These are phyloP conservation scores for Mastomys natalensis DNA, from an alignment of 2,113 vertebrate species.

Conservation along the genomic window DNA sequence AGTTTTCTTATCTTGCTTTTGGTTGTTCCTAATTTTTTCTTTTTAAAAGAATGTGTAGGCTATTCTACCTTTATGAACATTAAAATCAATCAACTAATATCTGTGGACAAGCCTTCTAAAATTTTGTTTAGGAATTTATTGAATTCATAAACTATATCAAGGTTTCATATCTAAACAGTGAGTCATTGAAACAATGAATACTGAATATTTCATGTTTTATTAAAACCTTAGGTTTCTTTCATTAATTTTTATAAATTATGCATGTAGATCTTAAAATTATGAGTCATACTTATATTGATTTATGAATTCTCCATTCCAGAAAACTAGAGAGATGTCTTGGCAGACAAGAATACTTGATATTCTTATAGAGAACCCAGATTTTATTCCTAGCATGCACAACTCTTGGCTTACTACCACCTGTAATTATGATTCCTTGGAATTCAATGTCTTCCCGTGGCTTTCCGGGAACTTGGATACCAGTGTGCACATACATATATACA, in stretches of 20 bases:
- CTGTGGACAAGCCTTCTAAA: background rate
- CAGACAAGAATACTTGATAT: background rate
- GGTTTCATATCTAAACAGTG: background rate
- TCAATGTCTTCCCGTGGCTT: background rate
- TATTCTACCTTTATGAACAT: background rate
- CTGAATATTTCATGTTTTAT: background rate
- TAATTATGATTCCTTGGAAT: no score
- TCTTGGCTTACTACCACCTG: background rate
- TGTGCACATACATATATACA: background rate
- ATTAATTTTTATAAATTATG: background rate
- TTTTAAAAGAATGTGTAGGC: background rate
- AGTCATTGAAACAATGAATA: background rate
- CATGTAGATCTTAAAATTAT: background rate
- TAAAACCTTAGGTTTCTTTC: background rate
- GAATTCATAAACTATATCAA: background rate
- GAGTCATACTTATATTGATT: background rate
- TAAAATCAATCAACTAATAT: background rate
- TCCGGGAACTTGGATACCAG: no score
- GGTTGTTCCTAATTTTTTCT: no score
- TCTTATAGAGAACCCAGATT: background rate
- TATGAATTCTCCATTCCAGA: background rate
- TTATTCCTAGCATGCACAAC: no score
- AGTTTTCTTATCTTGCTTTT: background rate
- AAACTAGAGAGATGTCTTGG: background rate
- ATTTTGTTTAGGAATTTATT: background rate